Base-by-base conservation (phyloP, 1,140 invertebrate genomes). In the Stegodyphus dumicola region DNA sequence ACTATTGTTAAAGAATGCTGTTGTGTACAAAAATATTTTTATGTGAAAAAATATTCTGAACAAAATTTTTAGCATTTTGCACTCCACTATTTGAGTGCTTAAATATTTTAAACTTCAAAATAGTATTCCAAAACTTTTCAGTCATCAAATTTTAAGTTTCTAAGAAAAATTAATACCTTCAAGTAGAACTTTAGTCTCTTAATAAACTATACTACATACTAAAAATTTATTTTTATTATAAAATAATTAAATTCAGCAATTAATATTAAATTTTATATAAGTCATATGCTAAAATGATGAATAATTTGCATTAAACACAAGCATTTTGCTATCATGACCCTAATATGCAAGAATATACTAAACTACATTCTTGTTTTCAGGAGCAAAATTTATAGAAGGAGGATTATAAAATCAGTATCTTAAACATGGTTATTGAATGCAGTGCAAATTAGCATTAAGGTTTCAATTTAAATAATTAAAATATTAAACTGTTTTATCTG, bases 401-500 rank as follows among this genome's bases (percentile, higher is more conserved):
- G 33, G 33, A 33, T 33, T 33, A 33, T 33, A 33, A 33, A 33
- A 33, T 33, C 33, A 33, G 33, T 33, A 33, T 33, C n/a, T n/a
- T n/a, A 33, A 1, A 33, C 33, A 33, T 33, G 33, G 33, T 33
- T 33, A 33, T 33, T 33, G 33, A 33, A 33, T 33, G 3, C 33
- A 33, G 3, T 1, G 33, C 33, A 33, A 33, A 33, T 33, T 33
- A 33, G 33, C 33, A 33, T 33, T 33, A 33, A 33, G 33, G 33
- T 33, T 33, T 33, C 33, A 33, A 33, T 33, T 33, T 33, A 33
- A 33, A 33, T 33, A 33, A 33, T 33, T 33, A 33, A 33, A 81
- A 81, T 64, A 81, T 66, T 83, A 83, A 65, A 15, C 48, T 48
- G n/a, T 65, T 51, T 15, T 7, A 73, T 74, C 52, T 53, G 64